These are phyloP conservation scores for Theristicus caerulescens DNA, from an alignment of 2,113 vertebrate species.

Conservation along the genomic window DNA sequence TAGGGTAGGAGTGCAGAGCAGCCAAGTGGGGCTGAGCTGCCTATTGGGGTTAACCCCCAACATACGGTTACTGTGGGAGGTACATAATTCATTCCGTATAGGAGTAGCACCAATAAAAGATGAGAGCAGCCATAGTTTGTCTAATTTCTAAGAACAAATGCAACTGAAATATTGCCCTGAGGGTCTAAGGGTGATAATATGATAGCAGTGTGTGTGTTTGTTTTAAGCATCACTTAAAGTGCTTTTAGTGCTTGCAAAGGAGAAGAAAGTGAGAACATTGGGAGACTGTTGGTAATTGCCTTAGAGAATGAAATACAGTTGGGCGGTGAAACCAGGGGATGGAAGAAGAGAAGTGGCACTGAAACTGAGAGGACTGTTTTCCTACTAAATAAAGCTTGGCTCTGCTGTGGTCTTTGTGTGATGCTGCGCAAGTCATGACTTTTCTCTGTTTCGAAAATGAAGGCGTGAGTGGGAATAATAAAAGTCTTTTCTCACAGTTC, in stretches of 20 bases:
- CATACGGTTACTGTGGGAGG: neutral
- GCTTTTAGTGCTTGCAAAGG: neutral
- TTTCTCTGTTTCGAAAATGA: conserved; percentile 1
- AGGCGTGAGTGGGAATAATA: neutral
- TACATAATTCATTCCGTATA: neutral
- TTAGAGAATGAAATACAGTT: neutral
- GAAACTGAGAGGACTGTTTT: neutral
- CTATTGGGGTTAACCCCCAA: neutral
- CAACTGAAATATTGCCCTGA: neutral
- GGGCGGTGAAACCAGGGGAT: fast-evolving
- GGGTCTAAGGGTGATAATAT: neutral
- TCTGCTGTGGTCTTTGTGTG: neutral
- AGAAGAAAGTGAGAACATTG: neutral
- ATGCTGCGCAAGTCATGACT: neutral
- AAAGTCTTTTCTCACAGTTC: neutral
- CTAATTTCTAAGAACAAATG: neutral
- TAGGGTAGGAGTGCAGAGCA: neutral
- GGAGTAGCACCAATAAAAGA: neutral
- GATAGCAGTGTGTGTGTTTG: neutral
- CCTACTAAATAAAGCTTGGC: neutral
- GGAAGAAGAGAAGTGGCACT: neutral
- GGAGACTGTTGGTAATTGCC: neutral
- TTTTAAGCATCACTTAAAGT: neutral
- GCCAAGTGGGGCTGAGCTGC: neutral
- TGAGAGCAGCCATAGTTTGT: neutral